Evolutionary conservation across 2,888 invertebrate species (phyloP).

Genomic region (Achlya flavicornis): DNA sequence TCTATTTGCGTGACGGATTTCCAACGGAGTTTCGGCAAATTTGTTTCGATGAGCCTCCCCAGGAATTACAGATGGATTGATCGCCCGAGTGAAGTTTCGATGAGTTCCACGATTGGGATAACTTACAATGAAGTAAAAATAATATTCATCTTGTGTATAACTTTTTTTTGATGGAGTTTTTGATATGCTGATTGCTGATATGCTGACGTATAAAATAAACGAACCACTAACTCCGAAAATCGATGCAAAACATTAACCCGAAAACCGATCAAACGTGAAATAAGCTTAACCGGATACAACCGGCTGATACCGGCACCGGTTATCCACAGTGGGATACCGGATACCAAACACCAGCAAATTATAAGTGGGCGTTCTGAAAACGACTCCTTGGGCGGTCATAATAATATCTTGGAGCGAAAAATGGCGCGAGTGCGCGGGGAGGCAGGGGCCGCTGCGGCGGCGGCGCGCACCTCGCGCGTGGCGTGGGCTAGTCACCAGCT

Average conservation of each 20-base stretch:
- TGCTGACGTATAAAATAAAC: background rate
- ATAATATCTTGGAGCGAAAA: constrained; percentile 76
- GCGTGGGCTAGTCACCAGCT: background rate
- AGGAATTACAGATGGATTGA: constrained; percentile 52
- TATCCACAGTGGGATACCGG: constrained; percentile 58
- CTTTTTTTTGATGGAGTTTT: constrained; percentile 4
- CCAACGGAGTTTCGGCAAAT: constrained; percentile 55
- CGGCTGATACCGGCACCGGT: constrained; percentile 43
- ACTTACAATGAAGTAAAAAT: constrained; percentile 40
- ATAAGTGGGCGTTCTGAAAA: constrained; percentile 70
- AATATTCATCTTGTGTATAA: constrained; percentile 17
- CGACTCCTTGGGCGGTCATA: constrained; percentile 75
- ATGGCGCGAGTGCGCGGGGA: constrained; percentile 56
- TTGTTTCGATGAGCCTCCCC: constrained; percentile 51
- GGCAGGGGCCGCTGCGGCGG: constrained; percentile 28
- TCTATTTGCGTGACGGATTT: constrained; percentile 63
- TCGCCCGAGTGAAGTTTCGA: constrained; percentile 57
- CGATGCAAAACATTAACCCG: constrained; percentile 44
- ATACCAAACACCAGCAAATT: constrained; percentile 68
- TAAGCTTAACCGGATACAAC: constrained; percentile 52
- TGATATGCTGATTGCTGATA: background rate
- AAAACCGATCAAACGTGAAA: constrained; percentile 51
- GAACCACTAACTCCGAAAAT: background rate
- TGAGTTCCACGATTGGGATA: constrained; percentile 52
- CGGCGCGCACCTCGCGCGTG: constrained; percentile 19